Percentiles rank a stretch among this genome's conserved stretches.
Conservation (phyloP, 2,888 invertebrate species). For the Nomada ferruginata region DNA sequence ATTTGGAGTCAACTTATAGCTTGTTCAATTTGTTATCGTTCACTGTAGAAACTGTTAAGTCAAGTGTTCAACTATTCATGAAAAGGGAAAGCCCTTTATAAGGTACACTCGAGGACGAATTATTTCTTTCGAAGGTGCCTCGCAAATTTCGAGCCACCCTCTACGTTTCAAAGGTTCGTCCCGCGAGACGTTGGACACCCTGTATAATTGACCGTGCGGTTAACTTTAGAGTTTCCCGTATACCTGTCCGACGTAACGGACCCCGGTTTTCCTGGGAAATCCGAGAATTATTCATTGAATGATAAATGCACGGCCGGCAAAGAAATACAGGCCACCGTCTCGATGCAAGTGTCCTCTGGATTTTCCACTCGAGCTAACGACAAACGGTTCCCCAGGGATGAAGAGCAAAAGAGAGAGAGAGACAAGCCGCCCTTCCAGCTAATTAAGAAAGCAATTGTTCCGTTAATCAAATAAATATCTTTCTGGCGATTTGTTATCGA, state of each 20-base stretch:
- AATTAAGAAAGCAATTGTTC: conserved; percentile 56
- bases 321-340: conserved; percentile 47
- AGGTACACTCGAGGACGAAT: background rate
- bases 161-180: background rate
- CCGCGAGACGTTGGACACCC: conserved; percentile 12
- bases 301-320: conserved; percentile 54
- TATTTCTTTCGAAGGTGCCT: background rate
- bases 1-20: too few species aligned
- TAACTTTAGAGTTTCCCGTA: conserved; percentile 23
- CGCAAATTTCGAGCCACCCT: background rate
- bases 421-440: conserved; percentile 27
- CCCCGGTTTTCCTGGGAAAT: conserved; percentile 25
- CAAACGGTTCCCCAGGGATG: conserved; percentile 11
- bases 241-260: conserved; percentile 21
- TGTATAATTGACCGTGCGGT: conserved; percentile 22
- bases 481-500: conserved; percentile 19
- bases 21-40: too few species aligned
- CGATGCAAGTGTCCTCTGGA: conserved; percentile 47
- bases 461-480: conserved; percentile 55
- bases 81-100: too few species aligned
- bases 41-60: too few species aligned
- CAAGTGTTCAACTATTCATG: too few species aligned
- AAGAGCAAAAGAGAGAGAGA: background rate
- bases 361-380: conserved; percentile 42
- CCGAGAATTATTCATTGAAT: conserved; percentile 60